Evolutionary conservation across 1,140 invertebrate genomes (phyloP), one percentile per base, ranked within the genome.

Genomic region (Pteromalus puparum): DNA sequence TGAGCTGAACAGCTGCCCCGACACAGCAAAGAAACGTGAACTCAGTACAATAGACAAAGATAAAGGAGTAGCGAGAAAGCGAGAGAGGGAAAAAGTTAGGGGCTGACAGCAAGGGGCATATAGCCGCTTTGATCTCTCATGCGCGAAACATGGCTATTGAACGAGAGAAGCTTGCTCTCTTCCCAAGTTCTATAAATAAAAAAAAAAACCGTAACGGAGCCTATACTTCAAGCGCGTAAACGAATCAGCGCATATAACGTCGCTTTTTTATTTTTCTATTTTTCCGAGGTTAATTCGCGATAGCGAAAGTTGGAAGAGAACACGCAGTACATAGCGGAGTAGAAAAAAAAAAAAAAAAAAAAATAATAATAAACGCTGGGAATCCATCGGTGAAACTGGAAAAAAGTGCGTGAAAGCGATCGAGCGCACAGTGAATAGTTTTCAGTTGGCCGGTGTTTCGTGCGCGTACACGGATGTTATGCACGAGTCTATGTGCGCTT

Each of bases 141-240:
- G 86, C 84, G 76, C 67, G 82, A 86, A 87, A 87, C 86, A 87
- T 85, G 84, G 86, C 86, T 73, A 86, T 87, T 87, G 80, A 87
- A 61, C 74, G 73, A 70, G 53, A n/a, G 48, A 7, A 61, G 78
- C 10, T 42, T 24, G 34, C 30, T 48, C 26, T n/a, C 67, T 46
- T 24, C 28, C 65, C 67, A 38, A 38, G 21, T 65, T 86, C 70
- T 68, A 84, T 84, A 78, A 81, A 81, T 81, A 81, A 34, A 4
- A 34, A 5, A 86, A 78, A 70, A 26, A 65, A 53, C 28, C 26
- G 65, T 38, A n/a, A 61, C 13, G 76, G 76, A 81, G 72, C 18
- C 34, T 46, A n/a, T 42, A 74, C 30, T n/a, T 38, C 9, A 53
- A n/a, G 21, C 74, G 74, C 42, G 48, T 78, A 65, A 79, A 30